phyloP scores from a whole-genome alignment of 2,888 invertebrate genomes.

The Eurytoma adleriae region DNA sequence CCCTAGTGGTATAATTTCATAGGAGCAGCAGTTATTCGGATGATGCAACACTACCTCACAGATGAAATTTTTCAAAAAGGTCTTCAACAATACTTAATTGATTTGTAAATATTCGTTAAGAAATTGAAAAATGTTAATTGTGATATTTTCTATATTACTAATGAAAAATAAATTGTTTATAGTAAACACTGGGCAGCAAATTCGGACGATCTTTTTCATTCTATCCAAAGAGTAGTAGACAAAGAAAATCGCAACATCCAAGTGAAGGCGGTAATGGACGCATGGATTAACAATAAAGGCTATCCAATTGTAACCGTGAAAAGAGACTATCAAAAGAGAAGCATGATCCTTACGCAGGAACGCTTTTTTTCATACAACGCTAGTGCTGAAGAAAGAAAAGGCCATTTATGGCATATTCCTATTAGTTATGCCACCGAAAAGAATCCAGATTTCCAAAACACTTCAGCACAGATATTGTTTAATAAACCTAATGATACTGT shows the following conservation, averaged over 20 bases:
- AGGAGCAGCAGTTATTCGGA: conserved; percentile 77
- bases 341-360: conserved; percentile 76
- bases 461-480: conserved; percentile 78
- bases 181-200: conserved; percentile 5
- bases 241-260: neutral
- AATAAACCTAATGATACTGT: neutral
- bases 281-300: conserved; percentile 83
- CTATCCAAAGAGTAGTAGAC: conserved; percentile 18
- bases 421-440: conserved; percentile 63
- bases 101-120: conserved; percentile 69
- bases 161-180: conserved; percentile 1
- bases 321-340: conserved; percentile 74
- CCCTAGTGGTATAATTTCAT: conserved; percentile 8
- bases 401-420: conserved; percentile 67
- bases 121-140: conserved; percentile 67
- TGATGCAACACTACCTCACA: conserved; percentile 78
- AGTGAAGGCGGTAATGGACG: conserved; percentile 67
- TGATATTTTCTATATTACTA: neutral
- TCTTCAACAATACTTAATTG: conserved; percentile 70
- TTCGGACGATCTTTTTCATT: conserved; percentile 49
- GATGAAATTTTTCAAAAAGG: conserved; percentile 80
- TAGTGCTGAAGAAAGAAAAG: conserved; percentile 38
- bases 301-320: conserved; percentile 81
- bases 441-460: conserved; percentile 75
- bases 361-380: conserved; percentile 59